A percentile compares a stretch with the other conserved stretches of the same genome.
Conservation (phyloP, 2,797 vertebrate genomes). For the Knipowitschia caucasica region DNA sequence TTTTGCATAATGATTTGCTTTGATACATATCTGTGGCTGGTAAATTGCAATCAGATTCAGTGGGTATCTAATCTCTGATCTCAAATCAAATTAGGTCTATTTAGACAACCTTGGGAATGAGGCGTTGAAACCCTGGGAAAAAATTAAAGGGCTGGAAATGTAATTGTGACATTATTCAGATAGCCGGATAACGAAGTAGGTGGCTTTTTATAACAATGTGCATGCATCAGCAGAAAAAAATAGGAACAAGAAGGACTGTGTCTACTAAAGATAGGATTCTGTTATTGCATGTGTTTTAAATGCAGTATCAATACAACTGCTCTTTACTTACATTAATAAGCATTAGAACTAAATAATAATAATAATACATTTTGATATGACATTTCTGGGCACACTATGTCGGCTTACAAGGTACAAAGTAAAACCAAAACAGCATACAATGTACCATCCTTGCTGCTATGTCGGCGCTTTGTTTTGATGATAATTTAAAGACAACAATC, state of each 20-base stretch:
- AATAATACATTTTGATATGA: too few relatives aligned
- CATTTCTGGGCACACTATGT: too few relatives aligned
- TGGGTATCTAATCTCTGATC: constrained; percentile 73
- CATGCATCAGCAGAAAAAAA: not conserved
- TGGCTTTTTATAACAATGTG: constrained; percentile 20
- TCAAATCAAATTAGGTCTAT: constrained; percentile 77
- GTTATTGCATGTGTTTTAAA: too few relatives aligned
- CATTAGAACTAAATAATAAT: too few relatives aligned
- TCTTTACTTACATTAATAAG: too few relatives aligned
- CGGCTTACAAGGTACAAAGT: too few relatives aligned
- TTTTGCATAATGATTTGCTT: constrained; percentile 60
- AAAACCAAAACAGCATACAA: too few relatives aligned
- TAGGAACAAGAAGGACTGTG: not conserved
- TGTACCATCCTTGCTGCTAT: too few relatives aligned
- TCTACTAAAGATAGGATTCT: too few relatives aligned
- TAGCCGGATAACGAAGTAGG: constrained; percentile 30
- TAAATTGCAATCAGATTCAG: constrained; percentile 77
- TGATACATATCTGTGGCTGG: constrained; percentile 72
- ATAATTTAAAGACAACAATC: too few relatives aligned
- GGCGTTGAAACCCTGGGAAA: constrained; percentile 65
- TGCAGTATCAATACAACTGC: too few relatives aligned
- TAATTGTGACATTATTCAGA: constrained; percentile 63
- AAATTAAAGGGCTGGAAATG: constrained; percentile 63
- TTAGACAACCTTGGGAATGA: constrained; percentile 71
- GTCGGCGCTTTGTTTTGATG: too few relatives aligned